phyloP scores from a whole-genome alignment of 1,140 invertebrate genomes.

The Hycleus phaleratus region DNA sequence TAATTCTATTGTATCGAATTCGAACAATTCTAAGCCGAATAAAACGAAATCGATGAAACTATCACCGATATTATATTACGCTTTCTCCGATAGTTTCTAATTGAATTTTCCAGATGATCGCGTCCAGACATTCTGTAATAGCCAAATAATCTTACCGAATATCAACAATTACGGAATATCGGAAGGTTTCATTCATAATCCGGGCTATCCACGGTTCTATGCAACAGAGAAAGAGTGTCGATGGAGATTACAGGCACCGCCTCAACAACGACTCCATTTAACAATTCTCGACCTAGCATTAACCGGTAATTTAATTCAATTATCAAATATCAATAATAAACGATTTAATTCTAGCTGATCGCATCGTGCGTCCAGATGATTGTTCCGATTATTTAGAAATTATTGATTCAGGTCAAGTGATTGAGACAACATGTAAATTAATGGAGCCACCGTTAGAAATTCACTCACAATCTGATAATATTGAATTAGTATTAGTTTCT shows the following conservation, averaged over 20 bases:
- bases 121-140: constrained; percentile 47
- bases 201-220: constrained; percentile 57
- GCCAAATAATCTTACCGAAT: constrained; percentile 40
- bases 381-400: constrained; percentile 33
- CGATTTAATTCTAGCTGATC: constrained; percentile 17
- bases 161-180: constrained; percentile 39
- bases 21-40: no score
- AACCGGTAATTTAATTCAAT: constrained; percentile 40
- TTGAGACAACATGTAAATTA: constrained; percentile 31
- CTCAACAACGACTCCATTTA: constrained; percentile 47
- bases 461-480: constrained; percentile 24
- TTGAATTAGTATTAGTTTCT: constrained; percentile 30
- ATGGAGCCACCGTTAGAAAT: constrained; percentile 27
- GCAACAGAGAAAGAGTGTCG: constrained; percentile 46
- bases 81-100: no score
- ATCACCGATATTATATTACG: no score
- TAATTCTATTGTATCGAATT: no score
- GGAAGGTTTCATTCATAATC: constrained; percentile 51
- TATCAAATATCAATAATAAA: no score
- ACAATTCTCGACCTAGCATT: constrained; percentile 52
- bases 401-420: constrained; percentile 26
- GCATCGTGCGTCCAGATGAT: constrained; percentile 9
- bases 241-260: constrained; percentile 46
- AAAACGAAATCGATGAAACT: no score
- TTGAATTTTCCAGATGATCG: constrained; percentile 21